Evolutionary conservation across 2,797 vertebrate species (phyloP).

Genomic region (Pseudocheirus occidentalis): DNA sequence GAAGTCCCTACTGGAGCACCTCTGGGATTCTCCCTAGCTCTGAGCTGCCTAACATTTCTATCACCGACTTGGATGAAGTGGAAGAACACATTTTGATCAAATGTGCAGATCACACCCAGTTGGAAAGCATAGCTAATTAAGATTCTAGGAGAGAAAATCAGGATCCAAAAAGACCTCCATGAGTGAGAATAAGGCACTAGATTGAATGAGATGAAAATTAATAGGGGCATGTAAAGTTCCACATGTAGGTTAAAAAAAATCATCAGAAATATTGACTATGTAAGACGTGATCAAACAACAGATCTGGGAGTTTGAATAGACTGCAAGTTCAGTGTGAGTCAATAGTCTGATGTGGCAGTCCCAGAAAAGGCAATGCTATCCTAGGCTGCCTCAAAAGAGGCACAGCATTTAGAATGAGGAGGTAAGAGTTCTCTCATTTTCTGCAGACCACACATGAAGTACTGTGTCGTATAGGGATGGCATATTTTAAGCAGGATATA

Average conservation of each 20-base stretch:
- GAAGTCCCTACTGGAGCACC: background rate
- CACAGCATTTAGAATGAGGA: background rate
- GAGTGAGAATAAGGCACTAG: background rate
- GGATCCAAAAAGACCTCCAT: background rate
- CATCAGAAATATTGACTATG: slow-evolving; percentile 3
- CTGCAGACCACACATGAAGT: background rate
- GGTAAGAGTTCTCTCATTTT: background rate
- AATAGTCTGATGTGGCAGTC: background rate
- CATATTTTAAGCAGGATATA: background rate
- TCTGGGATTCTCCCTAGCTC: background rate
- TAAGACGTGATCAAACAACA: background rate
- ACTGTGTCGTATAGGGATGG: background rate
- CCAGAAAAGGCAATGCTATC: background rate
- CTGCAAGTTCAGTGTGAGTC: background rate
- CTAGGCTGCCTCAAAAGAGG: background rate
- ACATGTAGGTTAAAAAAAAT: background rate
- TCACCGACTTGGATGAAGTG: background rate
- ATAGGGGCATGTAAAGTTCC: background rate
- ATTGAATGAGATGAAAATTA: background rate
- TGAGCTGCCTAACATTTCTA: background rate
- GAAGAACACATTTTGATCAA: background rate
- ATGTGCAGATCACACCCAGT: background rate
- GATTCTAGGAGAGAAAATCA: background rate
- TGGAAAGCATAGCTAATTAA: background rate
- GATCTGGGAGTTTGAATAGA: background rate